Conservation (phyloP, 2,113 vertebrate genomes). For the Chaetops frenatus region DNA sequence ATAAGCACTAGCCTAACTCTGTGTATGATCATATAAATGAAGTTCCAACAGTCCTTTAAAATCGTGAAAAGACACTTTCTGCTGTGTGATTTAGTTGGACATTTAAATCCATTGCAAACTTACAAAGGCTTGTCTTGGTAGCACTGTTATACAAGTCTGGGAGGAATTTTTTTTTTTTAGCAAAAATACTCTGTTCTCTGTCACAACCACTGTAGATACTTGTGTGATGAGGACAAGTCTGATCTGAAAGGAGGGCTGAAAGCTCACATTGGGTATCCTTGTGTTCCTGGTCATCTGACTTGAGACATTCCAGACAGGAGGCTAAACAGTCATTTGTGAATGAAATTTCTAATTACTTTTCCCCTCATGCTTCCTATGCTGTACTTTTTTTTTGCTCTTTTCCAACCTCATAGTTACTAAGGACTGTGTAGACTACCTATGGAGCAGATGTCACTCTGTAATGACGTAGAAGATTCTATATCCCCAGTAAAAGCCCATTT, state of each 20-base stretch:
- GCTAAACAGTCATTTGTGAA: background rate
- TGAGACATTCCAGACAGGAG: background rate
- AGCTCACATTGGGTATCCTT: background rate
- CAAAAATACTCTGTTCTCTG: background rate
- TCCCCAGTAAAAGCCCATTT: background rate
- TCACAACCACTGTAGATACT: background rate
- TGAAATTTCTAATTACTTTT: background rate
- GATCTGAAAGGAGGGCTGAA: background rate
- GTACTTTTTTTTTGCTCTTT: background rate
- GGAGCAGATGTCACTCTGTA: background rate
- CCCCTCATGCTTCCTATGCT: background rate
- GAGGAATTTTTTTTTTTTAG: background rate
- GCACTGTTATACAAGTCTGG: background rate
- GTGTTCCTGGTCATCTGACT: background rate
- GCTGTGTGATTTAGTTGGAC: background rate
- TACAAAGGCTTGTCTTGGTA: background rate
- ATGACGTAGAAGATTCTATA: background rate
- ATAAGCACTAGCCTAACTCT: background rate
- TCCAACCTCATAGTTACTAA: background rate
- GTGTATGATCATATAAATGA: background rate
- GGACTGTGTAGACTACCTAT: background rate
- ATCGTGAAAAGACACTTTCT: background rate
- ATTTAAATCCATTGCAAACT: background rate
- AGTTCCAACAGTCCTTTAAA: background rate
- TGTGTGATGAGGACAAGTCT: background rate